These are phyloP conservation scores for Axis porcinus DNA, from an alignment of 2,113 vertebrate species.

Conservation along the genomic window DNA sequence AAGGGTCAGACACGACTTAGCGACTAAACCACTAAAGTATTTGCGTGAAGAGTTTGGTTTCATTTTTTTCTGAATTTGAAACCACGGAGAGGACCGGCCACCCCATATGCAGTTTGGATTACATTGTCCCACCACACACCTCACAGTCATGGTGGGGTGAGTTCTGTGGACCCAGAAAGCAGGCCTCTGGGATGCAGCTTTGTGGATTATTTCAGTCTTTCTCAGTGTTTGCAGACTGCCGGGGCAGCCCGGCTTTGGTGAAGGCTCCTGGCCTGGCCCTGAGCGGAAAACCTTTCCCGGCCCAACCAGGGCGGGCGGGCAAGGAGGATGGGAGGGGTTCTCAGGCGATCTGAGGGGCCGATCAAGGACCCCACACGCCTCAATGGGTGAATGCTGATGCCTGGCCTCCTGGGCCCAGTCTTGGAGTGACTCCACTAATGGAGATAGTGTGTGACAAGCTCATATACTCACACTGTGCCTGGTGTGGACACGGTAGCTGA, in stretches of 20 bases:
- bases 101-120: fast-evolving
- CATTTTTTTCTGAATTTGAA: not conserved
- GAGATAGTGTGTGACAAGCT: not conserved
- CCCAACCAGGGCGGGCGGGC: not conserved
- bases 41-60: constrained; percentile 9
- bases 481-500: not conserved
- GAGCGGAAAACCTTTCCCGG: no score
- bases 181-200: not conserved
- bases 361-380: not conserved
- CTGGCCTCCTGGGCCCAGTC: not conserved
- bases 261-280: not conserved
- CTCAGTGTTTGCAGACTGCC: not conserved
- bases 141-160: not conserved
- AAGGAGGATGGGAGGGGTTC: not conserved
- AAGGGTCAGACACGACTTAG: not conserved
- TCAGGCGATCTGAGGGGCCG: not conserved
- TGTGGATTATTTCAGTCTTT: not conserved
- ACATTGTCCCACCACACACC: not conserved
- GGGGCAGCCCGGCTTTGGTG: not conserved
- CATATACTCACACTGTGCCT: not conserved
- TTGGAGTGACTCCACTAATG: not conserved
- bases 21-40: not conserved
- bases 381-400: not conserved
- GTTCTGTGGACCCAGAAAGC: not conserved
- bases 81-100: not conserved